phyloP scores from a whole-genome alignment of 1,140 invertebrate species.

The Rhagoletis pomonella region DNA sequence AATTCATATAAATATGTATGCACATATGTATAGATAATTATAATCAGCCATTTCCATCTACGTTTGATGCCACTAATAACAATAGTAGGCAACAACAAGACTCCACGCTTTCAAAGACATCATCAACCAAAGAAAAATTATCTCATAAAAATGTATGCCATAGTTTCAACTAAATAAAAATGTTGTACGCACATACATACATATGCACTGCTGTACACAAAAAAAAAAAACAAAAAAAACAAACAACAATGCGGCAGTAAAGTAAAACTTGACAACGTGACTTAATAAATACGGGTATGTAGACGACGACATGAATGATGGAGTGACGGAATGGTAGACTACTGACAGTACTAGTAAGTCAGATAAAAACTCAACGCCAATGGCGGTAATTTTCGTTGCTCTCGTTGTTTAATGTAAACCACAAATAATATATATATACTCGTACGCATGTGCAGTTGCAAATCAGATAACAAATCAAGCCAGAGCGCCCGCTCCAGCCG shows the following conservation, averaged over 20 bases:
- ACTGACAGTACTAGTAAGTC: not conserved
- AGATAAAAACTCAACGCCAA: not conserved
- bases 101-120: too few species aligned
- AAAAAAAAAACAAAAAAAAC: not conserved
- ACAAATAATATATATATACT: not conserved
- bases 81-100: not conserved
- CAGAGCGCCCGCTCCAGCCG: not conserved
- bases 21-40: not conserved
- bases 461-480: not conserved
- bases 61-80: not conserved
- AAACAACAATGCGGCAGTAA: constrained; percentile 1
- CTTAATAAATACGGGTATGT: constrained; percentile 18
- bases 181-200: not conserved
- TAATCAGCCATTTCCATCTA: not conserved
- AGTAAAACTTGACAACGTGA: constrained; percentile 10
- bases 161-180: not conserved
- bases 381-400: constrained; percentile 10
- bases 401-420: constrained; percentile 17
- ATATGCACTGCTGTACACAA: not conserved
- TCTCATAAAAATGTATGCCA: not conserved
- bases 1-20: not conserved
- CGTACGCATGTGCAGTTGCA: constrained; percentile 2
- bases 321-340: constrained; percentile 29
- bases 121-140: not conserved
- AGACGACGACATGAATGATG: not conserved